Conservation (phyloP, 1,140 invertebrate species). For the Leptinotarsa texana region DNA sequence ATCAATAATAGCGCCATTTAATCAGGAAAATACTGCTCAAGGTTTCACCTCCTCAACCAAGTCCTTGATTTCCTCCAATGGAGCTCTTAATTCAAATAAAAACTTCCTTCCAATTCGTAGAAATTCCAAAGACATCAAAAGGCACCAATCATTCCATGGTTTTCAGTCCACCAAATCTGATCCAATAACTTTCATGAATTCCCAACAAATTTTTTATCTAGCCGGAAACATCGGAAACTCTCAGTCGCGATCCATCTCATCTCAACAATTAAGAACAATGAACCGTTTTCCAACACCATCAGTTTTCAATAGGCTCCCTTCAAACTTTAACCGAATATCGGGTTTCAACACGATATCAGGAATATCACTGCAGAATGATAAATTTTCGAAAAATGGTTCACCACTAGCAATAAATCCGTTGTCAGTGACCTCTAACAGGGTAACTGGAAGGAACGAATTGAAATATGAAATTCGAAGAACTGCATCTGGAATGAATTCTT, state of each 20-base stretch:
- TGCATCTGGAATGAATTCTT: constrained; percentile 42
- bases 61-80: constrained; percentile 30
- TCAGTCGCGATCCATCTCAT: background rate
- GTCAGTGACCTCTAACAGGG: constrained; percentile 18
- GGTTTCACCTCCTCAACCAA: constrained; percentile 34
- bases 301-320: constrained; percentile 16
- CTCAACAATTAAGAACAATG: constrained; percentile 2
- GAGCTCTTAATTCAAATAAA: constrained; percentile 3
- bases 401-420: no score
- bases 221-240: constrained; percentile 7
- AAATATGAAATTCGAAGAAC: constrained; percentile 32
- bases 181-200: constrained; percentile 13
- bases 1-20: constrained; percentile 53
- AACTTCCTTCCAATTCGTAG: background rate
- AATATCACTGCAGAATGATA: constrained; percentile 14
- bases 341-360: constrained; percentile 28
- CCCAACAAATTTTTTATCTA: constrained; percentile 7
- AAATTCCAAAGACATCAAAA: constrained; percentile 35
- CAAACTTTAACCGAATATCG: constrained; percentile 22
- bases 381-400: no score
- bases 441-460: constrained; percentile 42
- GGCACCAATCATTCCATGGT: constrained; percentile 53
- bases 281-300: background rate
- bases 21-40: constrained; percentile 40
- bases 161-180: constrained; percentile 42